phyloP scores from a whole-genome alignment of 2,888 invertebrate genomes.

The Acleris sparsana region DNA sequence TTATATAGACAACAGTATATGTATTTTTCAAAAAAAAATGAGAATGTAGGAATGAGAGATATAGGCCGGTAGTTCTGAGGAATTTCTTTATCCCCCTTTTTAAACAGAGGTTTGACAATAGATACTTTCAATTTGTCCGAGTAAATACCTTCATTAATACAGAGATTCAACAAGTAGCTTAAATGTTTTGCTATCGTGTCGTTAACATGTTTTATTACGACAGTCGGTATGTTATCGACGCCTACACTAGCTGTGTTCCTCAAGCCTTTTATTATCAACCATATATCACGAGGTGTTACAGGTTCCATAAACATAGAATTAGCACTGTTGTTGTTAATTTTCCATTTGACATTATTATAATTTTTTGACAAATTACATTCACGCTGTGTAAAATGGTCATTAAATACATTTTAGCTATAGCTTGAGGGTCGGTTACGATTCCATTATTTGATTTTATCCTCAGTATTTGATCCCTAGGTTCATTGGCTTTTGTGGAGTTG shows the following conservation, averaged over 20 bases:
- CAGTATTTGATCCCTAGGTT: not conserved
- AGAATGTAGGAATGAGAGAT: conserved; percentile 1
- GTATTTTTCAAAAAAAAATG: conserved; percentile 2
- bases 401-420: conserved; percentile 13
- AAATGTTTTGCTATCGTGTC: not conserved
- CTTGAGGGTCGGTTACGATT: conserved; percentile 3
- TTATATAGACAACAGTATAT: not conserved
- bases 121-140: conserved; percentile 2
- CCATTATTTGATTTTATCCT: not conserved
- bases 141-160: not conserved
- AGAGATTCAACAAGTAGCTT: conserved; percentile 3
- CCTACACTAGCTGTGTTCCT: conserved; percentile 11
- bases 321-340: not conserved
- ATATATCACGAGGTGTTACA: conserved; percentile 3
- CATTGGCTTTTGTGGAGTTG: not conserved
- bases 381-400: conserved; percentile 7
- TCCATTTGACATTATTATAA: not conserved
- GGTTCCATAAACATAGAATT: conserved; percentile 11
- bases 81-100: conserved; percentile 7
- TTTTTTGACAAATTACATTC: not conserved
- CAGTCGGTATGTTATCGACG: conserved; percentile 1
- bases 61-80: conserved; percentile 3
- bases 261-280: conserved; percentile 2
- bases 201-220: conserved; percentile 6
- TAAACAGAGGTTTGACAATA: conserved; percentile 2